A percentile compares a stretch with the other conserved stretches of the same genome.
These are phyloP conservation scores for Drosophila cracens DNA, from an alignment of 2,888 invertebrate species.

Conservation along the genomic window DNA sequence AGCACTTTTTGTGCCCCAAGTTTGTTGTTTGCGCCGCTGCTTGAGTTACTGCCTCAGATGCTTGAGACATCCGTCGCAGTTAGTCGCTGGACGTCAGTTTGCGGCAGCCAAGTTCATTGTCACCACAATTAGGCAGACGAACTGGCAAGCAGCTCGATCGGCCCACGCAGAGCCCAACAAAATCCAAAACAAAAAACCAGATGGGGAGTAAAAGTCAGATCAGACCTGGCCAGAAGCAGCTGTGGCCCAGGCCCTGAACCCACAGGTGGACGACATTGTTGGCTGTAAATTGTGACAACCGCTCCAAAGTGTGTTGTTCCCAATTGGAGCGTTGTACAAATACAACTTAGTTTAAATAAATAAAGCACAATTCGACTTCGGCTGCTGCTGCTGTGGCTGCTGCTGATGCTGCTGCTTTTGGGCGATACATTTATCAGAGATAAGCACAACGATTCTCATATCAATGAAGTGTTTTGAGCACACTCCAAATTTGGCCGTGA, in stretches of 20 bases:
- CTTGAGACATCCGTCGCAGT: slow-evolving; percentile 40
- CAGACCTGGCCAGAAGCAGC: slow-evolving; percentile 16
- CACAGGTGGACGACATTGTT: slow-evolving; percentile 50
- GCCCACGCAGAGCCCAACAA: slow-evolving; percentile 25
- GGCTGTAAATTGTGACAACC: slow-evolving; percentile 55
- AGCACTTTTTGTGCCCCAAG: slow-evolving; percentile 30
- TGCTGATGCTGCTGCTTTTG: slow-evolving; percentile 5
- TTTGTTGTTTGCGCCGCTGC: slow-evolving; percentile 29
- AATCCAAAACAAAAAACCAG: background rate
- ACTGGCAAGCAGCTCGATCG: slow-evolving; percentile 11
- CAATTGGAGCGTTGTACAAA: slow-evolving; percentile 66
- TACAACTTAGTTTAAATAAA: slow-evolving; percentile 42
- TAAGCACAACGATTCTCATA: slow-evolving; percentile 47
- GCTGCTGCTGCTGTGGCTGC: background rate
- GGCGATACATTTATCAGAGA: slow-evolving; percentile 58
- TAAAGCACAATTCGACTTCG: slow-evolving; percentile 16
- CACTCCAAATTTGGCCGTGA: slow-evolving; percentile 58
- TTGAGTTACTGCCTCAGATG: slow-evolving; percentile 23
- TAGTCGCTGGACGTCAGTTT: slow-evolving; percentile 10
- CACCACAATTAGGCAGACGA: slow-evolving; percentile 43
- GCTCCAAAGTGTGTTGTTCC: slow-evolving; percentile 17
- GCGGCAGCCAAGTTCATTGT: slow-evolving; percentile 69
- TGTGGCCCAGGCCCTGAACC: slow-evolving; percentile 60
- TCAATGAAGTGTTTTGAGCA: slow-evolving; percentile 44
- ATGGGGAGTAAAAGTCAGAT: background rate